Evolutionary conservation across 2,888 invertebrate genomes (phyloP).

Genomic region (Drosophila dives): DNA sequence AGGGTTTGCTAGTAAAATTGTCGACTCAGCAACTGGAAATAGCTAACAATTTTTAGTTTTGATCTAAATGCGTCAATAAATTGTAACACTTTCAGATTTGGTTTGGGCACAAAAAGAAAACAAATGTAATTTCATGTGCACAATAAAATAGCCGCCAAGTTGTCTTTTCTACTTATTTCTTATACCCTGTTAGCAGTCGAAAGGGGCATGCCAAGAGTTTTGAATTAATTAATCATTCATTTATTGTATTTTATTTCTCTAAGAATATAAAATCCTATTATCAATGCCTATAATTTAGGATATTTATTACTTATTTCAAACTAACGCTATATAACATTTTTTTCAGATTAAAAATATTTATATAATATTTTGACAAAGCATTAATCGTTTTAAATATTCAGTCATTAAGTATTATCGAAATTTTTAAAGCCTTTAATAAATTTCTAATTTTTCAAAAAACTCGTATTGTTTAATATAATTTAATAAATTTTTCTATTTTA

Average conservation of each 20-base stretch:
- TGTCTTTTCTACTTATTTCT: slow-evolving; percentile 27
- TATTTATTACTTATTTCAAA: neutral
- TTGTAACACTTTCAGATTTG: slow-evolving; percentile 70
- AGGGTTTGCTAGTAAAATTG: slow-evolving; percentile 44
- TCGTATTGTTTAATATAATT: accelerated
- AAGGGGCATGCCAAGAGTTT: neutral
- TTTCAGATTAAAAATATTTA: neutral
- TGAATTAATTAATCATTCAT: neutral
- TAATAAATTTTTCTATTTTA: accelerated
- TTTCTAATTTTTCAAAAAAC: too few species aligned
- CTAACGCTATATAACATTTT: neutral
- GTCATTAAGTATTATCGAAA: neutral
- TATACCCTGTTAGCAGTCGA: slow-evolving; percentile 15
- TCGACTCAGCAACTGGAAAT: slow-evolving; percentile 67
- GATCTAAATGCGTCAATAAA: slow-evolving; percentile 80
- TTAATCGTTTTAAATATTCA: neutral
- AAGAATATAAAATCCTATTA: too few species aligned
- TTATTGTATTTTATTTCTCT: neutral
- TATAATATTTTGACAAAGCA: neutral
- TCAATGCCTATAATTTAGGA: too few species aligned
- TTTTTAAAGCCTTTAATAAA: neutral
- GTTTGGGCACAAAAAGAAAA: slow-evolving; percentile 66
- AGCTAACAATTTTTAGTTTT: slow-evolving; percentile 73
- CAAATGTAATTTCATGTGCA: slow-evolving; percentile 53
- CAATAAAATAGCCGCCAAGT: slow-evolving; percentile 53